phyloP scores from a whole-genome alignment of 2,113 vertebrate genomes.

The Phaethornis superciliosus region DNA sequence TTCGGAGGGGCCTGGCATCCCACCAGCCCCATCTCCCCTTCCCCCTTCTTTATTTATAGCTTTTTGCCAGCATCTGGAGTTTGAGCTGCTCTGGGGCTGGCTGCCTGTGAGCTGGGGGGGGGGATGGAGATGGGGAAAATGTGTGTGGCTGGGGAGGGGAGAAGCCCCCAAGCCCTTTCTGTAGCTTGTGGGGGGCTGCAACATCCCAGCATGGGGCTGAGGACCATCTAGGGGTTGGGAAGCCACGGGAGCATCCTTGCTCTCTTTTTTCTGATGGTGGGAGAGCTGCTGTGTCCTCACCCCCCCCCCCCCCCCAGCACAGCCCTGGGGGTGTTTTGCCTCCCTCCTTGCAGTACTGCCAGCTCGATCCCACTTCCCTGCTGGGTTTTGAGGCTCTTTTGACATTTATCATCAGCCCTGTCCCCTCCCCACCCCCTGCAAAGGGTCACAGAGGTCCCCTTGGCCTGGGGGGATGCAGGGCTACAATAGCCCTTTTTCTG shows the following conservation, averaged over 20 bases:
- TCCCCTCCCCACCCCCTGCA: too few relatives aligned
- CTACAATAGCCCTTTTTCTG: not conserved
- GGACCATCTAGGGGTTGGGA: accelerated
- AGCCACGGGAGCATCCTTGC: not conserved
- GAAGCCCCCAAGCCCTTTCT: not conserved
- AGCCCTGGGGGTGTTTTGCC: not conserved
- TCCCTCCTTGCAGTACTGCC: accelerated
- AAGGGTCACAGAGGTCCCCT: not conserved
- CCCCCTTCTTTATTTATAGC: conserved; percentile 52
- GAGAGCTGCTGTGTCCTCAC: accelerated
- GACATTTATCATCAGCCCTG: not conserved
- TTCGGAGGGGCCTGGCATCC: not conserved
- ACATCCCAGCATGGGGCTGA: accelerated
- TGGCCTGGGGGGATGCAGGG: not conserved
- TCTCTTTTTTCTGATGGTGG: not conserved
- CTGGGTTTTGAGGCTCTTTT: not conserved
- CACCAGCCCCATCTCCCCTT: not conserved
- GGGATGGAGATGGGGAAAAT: not conserved
- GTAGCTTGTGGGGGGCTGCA: accelerated
- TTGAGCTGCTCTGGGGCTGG: not conserved
- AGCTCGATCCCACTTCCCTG: accelerated
- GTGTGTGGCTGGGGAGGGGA: not conserved
- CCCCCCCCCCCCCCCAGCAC: accelerated
- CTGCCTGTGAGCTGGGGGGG: not conserved
- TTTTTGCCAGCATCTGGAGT: conserved; percentile 49